Percentiles rank a stretch among this genome's conserved stretches.
These are phyloP conservation scores for Herpetotheres cachinnans DNA, from an alignment of 2,113 vertebrate species.

Conservation along the genomic window DNA sequence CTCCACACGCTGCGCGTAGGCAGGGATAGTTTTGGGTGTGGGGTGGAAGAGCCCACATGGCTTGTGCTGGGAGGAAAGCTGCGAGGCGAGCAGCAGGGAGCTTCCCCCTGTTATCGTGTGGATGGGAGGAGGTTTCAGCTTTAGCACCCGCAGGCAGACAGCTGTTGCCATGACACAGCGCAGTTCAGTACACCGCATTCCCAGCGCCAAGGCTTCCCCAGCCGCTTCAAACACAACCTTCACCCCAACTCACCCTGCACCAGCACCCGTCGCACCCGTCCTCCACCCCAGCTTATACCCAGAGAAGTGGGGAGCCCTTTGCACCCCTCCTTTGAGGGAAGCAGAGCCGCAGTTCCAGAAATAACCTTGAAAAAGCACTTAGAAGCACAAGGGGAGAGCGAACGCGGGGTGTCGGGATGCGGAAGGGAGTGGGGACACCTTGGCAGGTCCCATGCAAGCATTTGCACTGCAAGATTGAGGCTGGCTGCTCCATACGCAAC, in stretches of 20 bases:
- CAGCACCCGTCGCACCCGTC: neutral
- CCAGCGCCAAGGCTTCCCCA: neutral
- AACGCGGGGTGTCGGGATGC: rapidly evolving
- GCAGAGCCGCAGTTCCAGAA: neutral
- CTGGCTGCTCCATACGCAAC: neutral
- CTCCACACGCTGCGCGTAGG: neutral
- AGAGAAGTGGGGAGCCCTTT: no score
- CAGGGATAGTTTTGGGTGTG: rapidly evolving
- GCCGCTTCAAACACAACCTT: neutral
- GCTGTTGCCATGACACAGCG: neutral
- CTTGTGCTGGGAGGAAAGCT: neutral
- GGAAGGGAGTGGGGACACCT: neutral
- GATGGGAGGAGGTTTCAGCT: neutral
- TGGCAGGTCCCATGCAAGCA: rapidly evolving
- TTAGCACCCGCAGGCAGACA: neutral
- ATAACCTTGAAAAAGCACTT: no score
- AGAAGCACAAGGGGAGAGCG: neutral
- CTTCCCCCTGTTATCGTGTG: neutral
- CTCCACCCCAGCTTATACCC: neutral
- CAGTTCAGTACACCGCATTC: neutral
- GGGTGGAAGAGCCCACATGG: neutral
- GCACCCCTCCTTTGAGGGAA: neutral
- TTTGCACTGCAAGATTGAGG: no score
- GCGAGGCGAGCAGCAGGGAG: neutral
- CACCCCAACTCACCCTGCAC: neutral